phyloP scores from a whole-genome alignment of 1,140 invertebrate species.

The Brachionus manjavacas region DNA sequence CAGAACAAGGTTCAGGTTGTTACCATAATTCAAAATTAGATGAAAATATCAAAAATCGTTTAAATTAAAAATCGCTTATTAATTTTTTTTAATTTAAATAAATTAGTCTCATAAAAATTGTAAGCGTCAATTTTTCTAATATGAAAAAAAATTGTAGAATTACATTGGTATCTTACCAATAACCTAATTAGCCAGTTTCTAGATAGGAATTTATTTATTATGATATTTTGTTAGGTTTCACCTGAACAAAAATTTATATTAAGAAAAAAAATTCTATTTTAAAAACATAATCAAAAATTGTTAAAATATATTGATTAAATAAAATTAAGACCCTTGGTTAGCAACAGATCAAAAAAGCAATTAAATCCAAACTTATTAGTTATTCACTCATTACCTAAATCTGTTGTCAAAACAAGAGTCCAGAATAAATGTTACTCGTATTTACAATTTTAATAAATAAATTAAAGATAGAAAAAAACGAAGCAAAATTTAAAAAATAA shows the following conservation, averaged over 20 bases:
- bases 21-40: too few relatives aligned
- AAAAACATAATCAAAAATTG: not conserved
- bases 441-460: slow-evolving; percentile 7
- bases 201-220: not conserved
- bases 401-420: not conserved
- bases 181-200: not conserved
- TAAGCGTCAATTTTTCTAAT: too few relatives aligned
- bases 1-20: too few relatives aligned
- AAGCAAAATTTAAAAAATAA: not conserved
- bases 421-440: not conserved
- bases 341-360: not conserved
- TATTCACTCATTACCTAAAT: not conserved
- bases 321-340: not conserved
- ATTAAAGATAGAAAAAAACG: not conserved
- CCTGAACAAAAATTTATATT: not conserved
- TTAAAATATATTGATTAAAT: not conserved
- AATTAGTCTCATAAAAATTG: too few relatives aligned
- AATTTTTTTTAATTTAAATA: too few relatives aligned
- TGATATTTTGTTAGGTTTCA: not conserved
- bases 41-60: too few relatives aligned
- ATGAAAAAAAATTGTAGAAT: too few relatives aligned
- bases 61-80: too few relatives aligned
- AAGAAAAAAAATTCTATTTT: not conserved
- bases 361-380: not conserved
- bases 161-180: too few relatives aligned